These are phyloP conservation scores for Nicator chloris DNA, from an alignment of 2,113 vertebrate genomes.

Conservation along the genomic window DNA sequence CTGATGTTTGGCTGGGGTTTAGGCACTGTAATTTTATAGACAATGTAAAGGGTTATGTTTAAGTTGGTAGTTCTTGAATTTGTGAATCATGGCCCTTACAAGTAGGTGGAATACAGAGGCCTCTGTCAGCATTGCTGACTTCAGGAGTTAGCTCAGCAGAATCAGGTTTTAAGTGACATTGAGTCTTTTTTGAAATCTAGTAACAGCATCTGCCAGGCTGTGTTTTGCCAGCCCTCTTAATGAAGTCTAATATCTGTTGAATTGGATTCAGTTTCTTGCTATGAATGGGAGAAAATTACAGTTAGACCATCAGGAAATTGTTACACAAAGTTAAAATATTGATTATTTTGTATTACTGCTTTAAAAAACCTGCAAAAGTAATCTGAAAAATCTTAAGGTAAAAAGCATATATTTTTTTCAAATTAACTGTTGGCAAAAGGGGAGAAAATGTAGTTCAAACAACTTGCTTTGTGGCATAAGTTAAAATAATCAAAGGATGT, in stretches of 20 bases:
- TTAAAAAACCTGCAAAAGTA: background rate
- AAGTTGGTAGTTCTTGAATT: background rate
- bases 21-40: background rate
- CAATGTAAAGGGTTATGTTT: background rate
- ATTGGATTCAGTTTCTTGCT: background rate
- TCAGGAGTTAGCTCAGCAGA: background rate
- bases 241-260: background rate
- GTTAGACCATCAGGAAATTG: background rate
- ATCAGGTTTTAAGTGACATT: background rate
- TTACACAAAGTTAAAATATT: background rate
- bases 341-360: background rate
- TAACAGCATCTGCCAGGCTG: background rate
- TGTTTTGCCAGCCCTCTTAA: background rate
- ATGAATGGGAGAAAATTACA: background rate
- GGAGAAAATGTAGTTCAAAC: background rate
- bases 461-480: background rate
- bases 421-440: background rate
- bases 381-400: background rate
- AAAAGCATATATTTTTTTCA: background rate
- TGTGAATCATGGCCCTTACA: rapidly evolving
- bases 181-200: background rate
- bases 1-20: background rate
- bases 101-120: background rate
- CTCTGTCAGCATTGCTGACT: background rate
- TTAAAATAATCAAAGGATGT: background rate